A percentile compares a stretch with the other conserved stretches of the same genome.
Conservation (phyloP, 2,888 invertebrate species). For the Scaptodrosophila latifasciaeformis region DNA sequence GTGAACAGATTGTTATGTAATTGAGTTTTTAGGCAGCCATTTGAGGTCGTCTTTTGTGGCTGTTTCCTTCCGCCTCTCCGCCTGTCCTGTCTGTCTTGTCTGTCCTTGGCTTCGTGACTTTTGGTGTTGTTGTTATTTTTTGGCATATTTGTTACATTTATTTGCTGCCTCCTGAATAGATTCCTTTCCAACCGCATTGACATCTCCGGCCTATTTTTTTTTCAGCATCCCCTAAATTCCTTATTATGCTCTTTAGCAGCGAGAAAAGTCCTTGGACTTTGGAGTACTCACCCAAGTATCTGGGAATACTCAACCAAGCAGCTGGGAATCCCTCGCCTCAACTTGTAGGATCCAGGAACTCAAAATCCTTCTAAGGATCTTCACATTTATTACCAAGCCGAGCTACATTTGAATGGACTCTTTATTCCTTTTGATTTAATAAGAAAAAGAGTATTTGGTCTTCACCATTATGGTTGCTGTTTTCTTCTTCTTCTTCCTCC, state of each 20-base stretch:
- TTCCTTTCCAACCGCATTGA: constrained; percentile 26
- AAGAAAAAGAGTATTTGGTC: no score
- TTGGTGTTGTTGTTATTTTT: constrained; percentile 32
- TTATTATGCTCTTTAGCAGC: no score
- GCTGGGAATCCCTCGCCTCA: no score
- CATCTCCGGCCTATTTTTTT: neutral
- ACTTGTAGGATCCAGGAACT: no score
- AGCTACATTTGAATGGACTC: no score
- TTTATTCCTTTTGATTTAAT: no score
- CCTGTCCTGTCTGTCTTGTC: neutral
- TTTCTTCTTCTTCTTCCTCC: constrained; percentile 12
- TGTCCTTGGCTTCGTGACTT: constrained; percentile 3
- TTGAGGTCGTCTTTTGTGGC: constrained; percentile 66
- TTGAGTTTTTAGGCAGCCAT: constrained; percentile 73
- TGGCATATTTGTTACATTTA: constrained; percentile 60
- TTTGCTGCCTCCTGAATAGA: constrained; percentile 66
- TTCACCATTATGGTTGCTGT: neutral
- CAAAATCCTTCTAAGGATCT: no score
- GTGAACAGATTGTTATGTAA: constrained; percentile 75
- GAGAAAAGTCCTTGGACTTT: no score
- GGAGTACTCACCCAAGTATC: no score
- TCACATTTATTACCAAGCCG: no score
- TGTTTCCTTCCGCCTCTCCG: constrained; percentile 27
- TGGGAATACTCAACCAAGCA: no score
- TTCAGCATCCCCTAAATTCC: neutral